Evolutionary conservation across 1,140 invertebrate genomes (phyloP), one percentile per base, ranked within the genome.

Genomic region (Pogonus chalceus): DNA sequence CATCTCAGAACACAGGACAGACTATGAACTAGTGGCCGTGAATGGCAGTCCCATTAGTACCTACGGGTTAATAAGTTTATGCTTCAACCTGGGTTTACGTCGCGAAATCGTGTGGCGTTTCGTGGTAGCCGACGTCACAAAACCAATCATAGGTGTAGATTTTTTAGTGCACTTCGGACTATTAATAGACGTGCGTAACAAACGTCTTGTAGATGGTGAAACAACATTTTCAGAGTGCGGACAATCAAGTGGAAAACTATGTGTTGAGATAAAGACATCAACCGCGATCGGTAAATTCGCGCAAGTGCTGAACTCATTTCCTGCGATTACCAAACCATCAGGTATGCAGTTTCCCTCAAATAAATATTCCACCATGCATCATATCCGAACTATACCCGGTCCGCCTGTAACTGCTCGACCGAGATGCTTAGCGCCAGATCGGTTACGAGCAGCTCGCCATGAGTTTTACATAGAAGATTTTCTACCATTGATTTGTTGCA

Each of bases 141-240:
- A 55, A 20, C 65, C 69, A 1, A 72, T 71, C 12, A 64, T 74
- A 2, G 70, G 72, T 4, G 66, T 68, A 0, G 71, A 76, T 58
- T 70, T 75, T 26, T 49, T 70, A 16, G 54, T 18, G 18, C 56
- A 59, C 47, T 68, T 61, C 47, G 49, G 53, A 23, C 49, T 69
- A 12, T 50, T 71, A 2, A 64, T 70, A 4, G 64, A 70, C 47
- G 1, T 50, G 1, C 53, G 52, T 18, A 59, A 60, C 12, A 59
- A 62, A 10, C 58, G 60, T 14, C 39, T 62, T 0, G 52, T 66
- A 2, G 65, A 67, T 24, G 26, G 20, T 3, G 21, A 52, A 2
- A 64, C 62, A 14, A 47, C 58, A 52, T 20, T 10, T 57, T 46
- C 18, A 43, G 22, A 9, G 18, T 2, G 18, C 18, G 10, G 20